Base-by-base conservation (phyloP, 2,113 vertebrate species). In the Pitta sordida region DNA sequence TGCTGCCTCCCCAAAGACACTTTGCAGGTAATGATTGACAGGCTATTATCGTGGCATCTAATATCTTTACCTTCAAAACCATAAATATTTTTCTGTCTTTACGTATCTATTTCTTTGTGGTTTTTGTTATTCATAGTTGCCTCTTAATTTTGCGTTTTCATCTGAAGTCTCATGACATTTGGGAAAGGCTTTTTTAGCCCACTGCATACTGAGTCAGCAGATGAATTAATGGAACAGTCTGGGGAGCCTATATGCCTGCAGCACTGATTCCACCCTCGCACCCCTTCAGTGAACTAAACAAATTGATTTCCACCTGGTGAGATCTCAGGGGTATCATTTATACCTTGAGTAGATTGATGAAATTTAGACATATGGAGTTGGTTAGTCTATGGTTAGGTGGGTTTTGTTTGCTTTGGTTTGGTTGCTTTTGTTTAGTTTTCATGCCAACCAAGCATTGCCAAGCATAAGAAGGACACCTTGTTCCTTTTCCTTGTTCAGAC, bases 1-100 rank as follows among this genome's bases (percentile, higher is more conserved):
- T 88, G 69, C 55, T 79, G 46, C 81, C 27, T 68, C 23, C 81
- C 60, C 68, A 52, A 78, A 86, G 71, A 63, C 18, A 34, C 37
- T 81, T 77, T 71, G 52, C 67, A 88, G 44, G 6, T 94, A 75
- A 64, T 81, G 80, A 88, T 75, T 84, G 73, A 41, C 69, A 88
- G 49, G 29, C 79, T 90, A 53, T 86, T 91, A 78, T 84, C 48
- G 70, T 95, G 77, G 53, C 49, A 76, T 88, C 74, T 93, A 69
- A 26, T 93, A 62, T 53, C 30, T 81, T 73, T 88, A 53, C 62
- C 41, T 90, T 92, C 69, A 67, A 88, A 92, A 64, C 22, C 36
- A 36, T 77, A 81, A 86, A 71, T 84, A 75, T 71, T 90, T 84
- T 83, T 76, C 53, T 69, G 39, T 69, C 37, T 88, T 96, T 14